phyloP scores from a whole-genome alignment of 2,113 vertebrate species.

The Callorhinus ursinus region DNA sequence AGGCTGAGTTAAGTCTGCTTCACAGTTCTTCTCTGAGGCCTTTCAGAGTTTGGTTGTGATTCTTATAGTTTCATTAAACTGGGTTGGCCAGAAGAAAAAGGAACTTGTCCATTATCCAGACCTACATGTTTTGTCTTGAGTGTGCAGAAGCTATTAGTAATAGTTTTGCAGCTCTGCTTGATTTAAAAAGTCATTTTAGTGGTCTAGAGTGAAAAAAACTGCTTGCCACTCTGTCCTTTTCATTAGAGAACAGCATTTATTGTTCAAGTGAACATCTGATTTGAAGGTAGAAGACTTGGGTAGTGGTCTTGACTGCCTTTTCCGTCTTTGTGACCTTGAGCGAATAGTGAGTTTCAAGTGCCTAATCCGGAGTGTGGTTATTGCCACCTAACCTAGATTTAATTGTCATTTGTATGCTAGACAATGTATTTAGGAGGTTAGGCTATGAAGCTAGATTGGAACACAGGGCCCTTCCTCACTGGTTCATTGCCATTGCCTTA shows the following conservation, averaged over 20 bases:
- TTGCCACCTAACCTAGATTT: background rate
- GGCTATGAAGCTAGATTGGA: background rate
- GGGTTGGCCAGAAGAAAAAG: slow-evolving; percentile 7
- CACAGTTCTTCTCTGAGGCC: slow-evolving; percentile 41
- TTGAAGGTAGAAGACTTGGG: background rate
- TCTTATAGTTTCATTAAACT: slow-evolving; percentile 34
- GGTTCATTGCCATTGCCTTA: background rate
- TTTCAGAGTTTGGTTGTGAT: slow-evolving; percentile 28
- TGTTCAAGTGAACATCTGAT: background rate
- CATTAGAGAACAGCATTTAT: background rate
- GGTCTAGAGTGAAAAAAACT: background rate
- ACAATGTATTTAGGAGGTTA: background rate
- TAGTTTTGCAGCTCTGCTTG: background rate
- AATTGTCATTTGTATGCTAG: background rate
- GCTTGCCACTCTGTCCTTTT: background rate
- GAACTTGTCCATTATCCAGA: background rate
- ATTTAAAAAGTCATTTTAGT: background rate
- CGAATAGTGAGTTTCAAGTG: background rate
- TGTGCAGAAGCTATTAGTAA: background rate
- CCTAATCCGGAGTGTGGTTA: background rate
- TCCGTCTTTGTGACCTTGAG: background rate
- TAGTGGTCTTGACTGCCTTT: background rate
- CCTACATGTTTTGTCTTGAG: background rate
- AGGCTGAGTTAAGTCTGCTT: background rate
- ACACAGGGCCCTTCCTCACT: background rate